phyloP scores from a whole-genome alignment of 2,797 vertebrate species.

The Saguinus oedipus region DNA sequence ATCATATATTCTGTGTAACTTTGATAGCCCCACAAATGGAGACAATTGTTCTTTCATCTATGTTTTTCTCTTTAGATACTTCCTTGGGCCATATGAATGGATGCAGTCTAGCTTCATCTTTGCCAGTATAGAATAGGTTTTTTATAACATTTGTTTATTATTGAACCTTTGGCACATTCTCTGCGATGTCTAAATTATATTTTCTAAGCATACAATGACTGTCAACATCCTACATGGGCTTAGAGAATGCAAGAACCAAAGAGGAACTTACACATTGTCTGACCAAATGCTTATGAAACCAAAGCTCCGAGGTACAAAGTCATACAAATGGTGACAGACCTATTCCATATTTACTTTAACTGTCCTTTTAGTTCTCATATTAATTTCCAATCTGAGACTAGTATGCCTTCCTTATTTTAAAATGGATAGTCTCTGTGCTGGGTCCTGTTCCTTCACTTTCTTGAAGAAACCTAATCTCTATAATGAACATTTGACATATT shows the following conservation, averaged over 20 bases:
- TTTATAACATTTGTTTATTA: too few relatives aligned
- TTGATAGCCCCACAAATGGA: neutral
- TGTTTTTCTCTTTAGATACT: neutral
- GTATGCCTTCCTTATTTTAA: neutral
- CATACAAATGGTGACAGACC: neutral
- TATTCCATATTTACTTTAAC: neutral
- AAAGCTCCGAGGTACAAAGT: neutral
- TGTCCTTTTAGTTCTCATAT: neutral
- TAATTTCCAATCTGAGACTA: neutral
- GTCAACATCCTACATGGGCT: neutral
- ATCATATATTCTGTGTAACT: neutral
- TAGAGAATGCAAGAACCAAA: neutral
- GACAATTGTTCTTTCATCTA: neutral
- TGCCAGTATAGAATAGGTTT: neutral
- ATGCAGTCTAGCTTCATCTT: neutral
- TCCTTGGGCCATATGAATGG: neutral
- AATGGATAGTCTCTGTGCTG: neutral
- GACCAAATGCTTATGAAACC: neutral
- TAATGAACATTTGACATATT: neutral
- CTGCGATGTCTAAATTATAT: neutral
- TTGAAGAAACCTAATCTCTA: neutral
- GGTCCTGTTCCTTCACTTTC: neutral
- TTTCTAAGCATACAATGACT: neutral
- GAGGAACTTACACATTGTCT: neutral
- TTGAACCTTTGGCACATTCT: too few relatives aligned